Evolutionary conservation across 2,888 invertebrate genomes (phyloP).

Genomic region (Eristalinus aeneus): DNA sequence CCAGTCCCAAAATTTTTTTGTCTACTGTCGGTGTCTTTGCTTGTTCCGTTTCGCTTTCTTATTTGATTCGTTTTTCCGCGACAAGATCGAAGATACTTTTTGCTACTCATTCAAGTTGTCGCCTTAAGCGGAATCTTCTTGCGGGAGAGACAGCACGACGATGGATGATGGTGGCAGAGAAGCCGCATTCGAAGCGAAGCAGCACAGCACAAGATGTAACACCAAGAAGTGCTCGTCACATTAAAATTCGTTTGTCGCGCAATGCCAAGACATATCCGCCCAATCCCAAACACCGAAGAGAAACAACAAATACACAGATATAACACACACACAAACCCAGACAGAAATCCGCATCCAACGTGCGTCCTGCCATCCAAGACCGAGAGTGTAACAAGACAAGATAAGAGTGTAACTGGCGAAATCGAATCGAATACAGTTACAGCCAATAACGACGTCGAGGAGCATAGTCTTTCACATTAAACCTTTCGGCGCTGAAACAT

Average conservation of each 20-base stretch:
- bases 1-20: background rate
- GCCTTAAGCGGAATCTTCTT: constrained; percentile 28
- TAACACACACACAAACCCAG: background rate
- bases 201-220: background rate
- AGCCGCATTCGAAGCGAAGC: background rate
- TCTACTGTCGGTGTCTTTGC: too few species aligned
- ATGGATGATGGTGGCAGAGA: background rate
- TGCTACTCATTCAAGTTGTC: constrained; percentile 59
- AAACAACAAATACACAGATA: constrained; percentile 20
- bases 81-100: constrained; percentile 67
- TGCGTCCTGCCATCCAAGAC: background rate
- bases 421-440: constrained; percentile 69
- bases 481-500: constrained; percentile 55
- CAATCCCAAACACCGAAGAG: constrained; percentile 37
- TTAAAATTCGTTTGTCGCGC: constrained; percentile 67
- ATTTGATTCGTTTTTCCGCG: constrained; percentile 55
- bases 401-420: constrained; percentile 50
- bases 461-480: constrained; percentile 46
- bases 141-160: background rate
- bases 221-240: constrained; percentile 55
- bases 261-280: constrained; percentile 18
- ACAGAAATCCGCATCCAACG: constrained; percentile 10
- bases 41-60: constrained; percentile 7
- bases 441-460: constrained; percentile 62
- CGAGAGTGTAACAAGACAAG: constrained; percentile 29